Evolutionary conservation across 2,888 invertebrate species (phyloP).

Genomic region (Parelbella ahira): DNA sequence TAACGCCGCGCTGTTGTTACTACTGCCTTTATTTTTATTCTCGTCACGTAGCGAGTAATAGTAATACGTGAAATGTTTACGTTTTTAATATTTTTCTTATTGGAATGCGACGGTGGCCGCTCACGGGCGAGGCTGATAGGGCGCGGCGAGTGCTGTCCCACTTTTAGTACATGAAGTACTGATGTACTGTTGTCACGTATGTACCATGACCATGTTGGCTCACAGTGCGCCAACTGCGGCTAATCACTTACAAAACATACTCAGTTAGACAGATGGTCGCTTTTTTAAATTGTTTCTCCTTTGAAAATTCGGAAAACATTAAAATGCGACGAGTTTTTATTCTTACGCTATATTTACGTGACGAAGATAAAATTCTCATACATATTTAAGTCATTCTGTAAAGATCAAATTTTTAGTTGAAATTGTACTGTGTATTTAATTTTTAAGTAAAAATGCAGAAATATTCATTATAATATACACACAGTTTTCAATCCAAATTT

Average conservation of each 20-base stretch:
- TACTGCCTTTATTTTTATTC: constrained; percentile 16
- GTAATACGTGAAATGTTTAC: constrained; percentile 18
- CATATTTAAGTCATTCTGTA: too few relatives aligned
- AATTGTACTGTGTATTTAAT: too few relatives aligned
- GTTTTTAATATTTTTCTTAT: constrained; percentile 42
- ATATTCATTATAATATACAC: too few relatives aligned
- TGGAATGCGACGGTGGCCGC: constrained; percentile 37
- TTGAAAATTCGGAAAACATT: too few relatives aligned
- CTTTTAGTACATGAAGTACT: constrained; percentile 42
- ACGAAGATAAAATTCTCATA: too few relatives aligned
- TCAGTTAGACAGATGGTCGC: background rate
- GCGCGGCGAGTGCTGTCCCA: constrained; percentile 70
- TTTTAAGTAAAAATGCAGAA: too few relatives aligned
- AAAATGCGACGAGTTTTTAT: too few relatives aligned
- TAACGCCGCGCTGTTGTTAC: constrained; percentile 16
- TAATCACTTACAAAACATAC: constrained; percentile 5
- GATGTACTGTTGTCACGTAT: constrained; percentile 32
- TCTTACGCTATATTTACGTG: too few relatives aligned
- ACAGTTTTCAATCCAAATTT: too few relatives aligned
- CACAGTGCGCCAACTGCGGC: constrained; percentile 13
- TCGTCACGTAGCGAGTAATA: constrained; percentile 10
- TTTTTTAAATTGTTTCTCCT: too few relatives aligned
- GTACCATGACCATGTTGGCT: constrained; percentile 26
- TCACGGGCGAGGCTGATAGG: constrained; percentile 48
- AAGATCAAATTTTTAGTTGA: too few relatives aligned